Conservation (phyloP, 1,140 invertebrate genomes). For the Wasmannia auropunctata region DNA sequence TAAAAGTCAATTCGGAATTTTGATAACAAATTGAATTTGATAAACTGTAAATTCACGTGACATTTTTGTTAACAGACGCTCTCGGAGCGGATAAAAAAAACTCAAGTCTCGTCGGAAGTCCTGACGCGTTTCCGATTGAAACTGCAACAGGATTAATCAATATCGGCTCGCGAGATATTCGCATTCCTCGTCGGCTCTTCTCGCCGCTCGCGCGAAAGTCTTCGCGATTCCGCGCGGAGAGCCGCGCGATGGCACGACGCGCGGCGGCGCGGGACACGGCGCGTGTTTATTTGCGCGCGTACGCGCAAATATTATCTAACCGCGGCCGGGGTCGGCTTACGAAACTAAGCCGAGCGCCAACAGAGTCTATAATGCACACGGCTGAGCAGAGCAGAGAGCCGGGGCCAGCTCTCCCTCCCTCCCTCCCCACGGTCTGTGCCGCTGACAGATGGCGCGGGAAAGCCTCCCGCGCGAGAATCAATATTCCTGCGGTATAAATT, state of each 20-base stretch:
- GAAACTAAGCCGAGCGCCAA: slow-evolving; percentile 66
- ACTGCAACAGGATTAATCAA: neutral
- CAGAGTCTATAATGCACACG: slow-evolving; percentile 54
- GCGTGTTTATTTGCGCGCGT: slow-evolving; percentile 60
- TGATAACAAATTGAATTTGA: neutral
- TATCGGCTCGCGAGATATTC: neutral
- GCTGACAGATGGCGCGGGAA: slow-evolving; percentile 70
- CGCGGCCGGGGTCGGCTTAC: slow-evolving; percentile 56
- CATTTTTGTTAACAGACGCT: neutral
- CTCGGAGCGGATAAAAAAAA: neutral
- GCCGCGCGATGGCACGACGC: neutral
- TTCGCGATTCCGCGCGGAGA: slow-evolving; percentile 9
- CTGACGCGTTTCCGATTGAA: neutral
- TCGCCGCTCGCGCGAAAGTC: neutral
- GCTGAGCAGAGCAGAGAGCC: neutral
- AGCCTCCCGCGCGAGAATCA: slow-evolving; percentile 58
- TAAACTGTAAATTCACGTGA: neutral
- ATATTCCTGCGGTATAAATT: slow-evolving; percentile 61
- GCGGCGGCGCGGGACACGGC: neutral
- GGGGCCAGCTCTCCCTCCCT: no score
- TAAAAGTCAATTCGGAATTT: neutral
- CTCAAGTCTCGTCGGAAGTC: neutral
- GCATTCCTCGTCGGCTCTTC: neutral
- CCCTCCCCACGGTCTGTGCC: neutral
- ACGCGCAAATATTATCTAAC: slow-evolving; percentile 68